These are phyloP conservation scores for Archaeoteleia sp. DNA, from an alignment of 2,888 invertebrate genomes.

Conservation along the genomic window DNA sequence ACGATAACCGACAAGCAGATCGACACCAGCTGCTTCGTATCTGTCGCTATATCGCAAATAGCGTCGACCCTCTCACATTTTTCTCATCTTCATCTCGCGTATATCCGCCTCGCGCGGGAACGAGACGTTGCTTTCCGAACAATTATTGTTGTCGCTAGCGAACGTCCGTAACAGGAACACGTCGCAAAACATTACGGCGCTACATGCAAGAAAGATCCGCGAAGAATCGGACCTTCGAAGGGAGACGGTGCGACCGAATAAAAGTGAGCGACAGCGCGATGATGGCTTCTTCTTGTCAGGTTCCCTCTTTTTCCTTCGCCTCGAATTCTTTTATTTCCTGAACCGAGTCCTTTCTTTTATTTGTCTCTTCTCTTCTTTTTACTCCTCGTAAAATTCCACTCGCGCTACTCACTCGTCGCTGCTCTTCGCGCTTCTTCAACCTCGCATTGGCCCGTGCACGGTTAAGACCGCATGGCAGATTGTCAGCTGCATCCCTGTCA, in stretches of 20 bases:
- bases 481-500: constrained; percentile 52
- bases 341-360: constrained; percentile 49
- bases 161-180: constrained; percentile 68
- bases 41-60: constrained; percentile 71
- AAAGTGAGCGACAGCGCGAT: constrained; percentile 71
- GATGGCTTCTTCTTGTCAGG: constrained; percentile 72
- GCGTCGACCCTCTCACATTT: constrained; percentile 57
- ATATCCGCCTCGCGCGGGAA: constrained; percentile 14
- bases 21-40: constrained; percentile 73
- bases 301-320: constrained; percentile 53
- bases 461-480: constrained; percentile 61
- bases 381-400: constrained; percentile 49
- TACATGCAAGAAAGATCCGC: constrained; percentile 63
- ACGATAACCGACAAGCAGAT: constrained; percentile 70
- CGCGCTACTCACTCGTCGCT: constrained; percentile 59
- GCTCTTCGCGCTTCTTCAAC: constrained; percentile 57
- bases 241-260: constrained; percentile 60
- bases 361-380: constrained; percentile 51
- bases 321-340: constrained; percentile 38
- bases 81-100: constrained; percentile 49
- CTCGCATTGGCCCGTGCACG: constrained; percentile 58
- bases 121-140: constrained; percentile 64
- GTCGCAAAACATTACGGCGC: constrained; percentile 70
- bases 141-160: constrained; percentile 73
- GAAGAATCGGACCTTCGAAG: constrained; percentile 62